Conservation (phyloP, 1,140 invertebrate genomes). For the Atta cephalotes region DNA sequence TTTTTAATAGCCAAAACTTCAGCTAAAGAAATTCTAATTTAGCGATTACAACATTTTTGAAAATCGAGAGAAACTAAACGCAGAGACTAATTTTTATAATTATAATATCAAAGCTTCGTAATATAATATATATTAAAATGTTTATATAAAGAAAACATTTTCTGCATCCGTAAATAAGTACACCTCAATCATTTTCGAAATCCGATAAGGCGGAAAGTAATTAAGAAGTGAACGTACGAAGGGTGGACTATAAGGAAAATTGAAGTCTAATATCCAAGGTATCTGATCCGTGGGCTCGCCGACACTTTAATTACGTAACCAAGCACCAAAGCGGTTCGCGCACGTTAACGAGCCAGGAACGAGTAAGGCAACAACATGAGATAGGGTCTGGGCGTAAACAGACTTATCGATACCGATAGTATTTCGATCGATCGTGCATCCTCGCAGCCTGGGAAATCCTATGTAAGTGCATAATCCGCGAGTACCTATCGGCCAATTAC, state of each 20-base stretch:
- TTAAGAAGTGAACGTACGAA: slow-evolving; percentile 14
- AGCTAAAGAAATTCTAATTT: background rate
- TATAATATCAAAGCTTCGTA: background rate
- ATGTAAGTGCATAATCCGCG: slow-evolving; percentile 68
- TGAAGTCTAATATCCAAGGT: slow-evolving; percentile 30
- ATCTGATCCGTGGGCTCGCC: slow-evolving; percentile 34
- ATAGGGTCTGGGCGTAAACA: slow-evolving; percentile 70
- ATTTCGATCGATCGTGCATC: slow-evolving; percentile 58
- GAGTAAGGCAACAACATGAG: slow-evolving; percentile 71
- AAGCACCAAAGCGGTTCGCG: slow-evolving; percentile 60
- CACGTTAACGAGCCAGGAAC: slow-evolving; percentile 73
- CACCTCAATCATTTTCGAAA: background rate
- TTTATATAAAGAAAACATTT: background rate
- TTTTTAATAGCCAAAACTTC: slow-evolving; percentile 7
- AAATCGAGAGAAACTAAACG: background rate
- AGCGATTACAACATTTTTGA: background rate
- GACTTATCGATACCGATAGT: slow-evolving; percentile 70
- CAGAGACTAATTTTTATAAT: background rate
- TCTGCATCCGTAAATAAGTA: background rate
- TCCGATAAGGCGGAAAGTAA: background rate
- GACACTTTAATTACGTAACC: slow-evolving; percentile 71
- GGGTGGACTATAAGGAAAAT: slow-evolving; percentile 19
- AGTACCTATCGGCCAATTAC: slow-evolving; percentile 68
- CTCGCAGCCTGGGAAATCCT: slow-evolving; percentile 55
- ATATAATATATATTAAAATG: background rate